phyloP scores from a whole-genome alignment of 2,113 vertebrate species.

The Calidris pygmaea region DNA sequence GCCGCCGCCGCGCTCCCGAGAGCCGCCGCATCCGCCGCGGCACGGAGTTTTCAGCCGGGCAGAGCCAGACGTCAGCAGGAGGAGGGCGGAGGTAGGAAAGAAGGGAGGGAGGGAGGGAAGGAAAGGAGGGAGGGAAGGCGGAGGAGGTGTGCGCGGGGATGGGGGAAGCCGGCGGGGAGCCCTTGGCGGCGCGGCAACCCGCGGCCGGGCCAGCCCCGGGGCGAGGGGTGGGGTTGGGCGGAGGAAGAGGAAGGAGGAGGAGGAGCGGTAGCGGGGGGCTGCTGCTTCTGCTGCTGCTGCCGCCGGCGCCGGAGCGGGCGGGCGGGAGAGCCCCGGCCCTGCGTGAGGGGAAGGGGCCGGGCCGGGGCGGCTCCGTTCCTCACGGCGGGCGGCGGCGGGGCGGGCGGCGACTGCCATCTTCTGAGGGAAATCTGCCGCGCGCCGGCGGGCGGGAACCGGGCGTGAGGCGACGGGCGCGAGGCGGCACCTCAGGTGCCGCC shows the following conservation, averaged over 20 bases:
- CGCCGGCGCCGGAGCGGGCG: too few relatives aligned
- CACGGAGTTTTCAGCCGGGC: conserved; percentile 76
- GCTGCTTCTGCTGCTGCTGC: neutral
- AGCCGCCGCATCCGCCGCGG: conserved; percentile 69
- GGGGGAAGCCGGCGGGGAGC: conserved; percentile 6
- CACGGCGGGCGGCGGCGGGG: neutral
- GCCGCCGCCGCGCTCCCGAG: conserved; percentile 37
- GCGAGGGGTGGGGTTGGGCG: neutral
- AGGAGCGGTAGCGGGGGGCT: neutral
- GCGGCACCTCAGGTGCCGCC: neutral
- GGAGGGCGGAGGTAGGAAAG: conserved; percentile 63
- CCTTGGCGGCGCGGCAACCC: neutral
- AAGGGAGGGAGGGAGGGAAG: too few relatives aligned
- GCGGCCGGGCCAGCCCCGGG: neutral
- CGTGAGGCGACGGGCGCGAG: conserved; percentile 34
- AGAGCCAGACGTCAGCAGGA: conserved; percentile 78
- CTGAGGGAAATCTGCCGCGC: neutral
- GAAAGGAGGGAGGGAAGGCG: neutral
- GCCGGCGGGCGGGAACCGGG: neutral
- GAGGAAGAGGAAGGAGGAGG: neutral
- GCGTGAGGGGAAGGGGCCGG: neutral
- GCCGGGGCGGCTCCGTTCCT: neutral
- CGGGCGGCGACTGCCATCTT: conserved; percentile 8
- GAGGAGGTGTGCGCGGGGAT: neutral
- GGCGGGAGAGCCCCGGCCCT: neutral